A percentile compares a stretch with the other conserved stretches of the same genome.
phyloP scores from a whole-genome alignment of 2,113 vertebrate genomes.

The Anhinga rufa region DNA sequence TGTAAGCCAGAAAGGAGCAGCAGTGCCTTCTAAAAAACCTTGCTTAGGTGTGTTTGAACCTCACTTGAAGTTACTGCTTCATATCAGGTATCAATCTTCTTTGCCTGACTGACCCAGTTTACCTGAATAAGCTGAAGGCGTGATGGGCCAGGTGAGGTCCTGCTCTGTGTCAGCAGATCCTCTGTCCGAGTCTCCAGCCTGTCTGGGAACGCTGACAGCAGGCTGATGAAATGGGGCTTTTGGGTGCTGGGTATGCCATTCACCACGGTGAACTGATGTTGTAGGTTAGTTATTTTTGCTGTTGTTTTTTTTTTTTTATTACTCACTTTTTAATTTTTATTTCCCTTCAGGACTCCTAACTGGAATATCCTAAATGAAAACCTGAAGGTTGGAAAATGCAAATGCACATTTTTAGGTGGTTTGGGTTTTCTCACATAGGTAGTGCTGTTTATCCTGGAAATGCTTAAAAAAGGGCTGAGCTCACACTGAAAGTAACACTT shows the following conservation, averaged over 20 bases:
- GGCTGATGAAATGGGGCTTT: too few relatives aligned
- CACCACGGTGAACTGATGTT: neutral
- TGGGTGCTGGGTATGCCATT: too few relatives aligned
- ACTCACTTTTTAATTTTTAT: neutral
- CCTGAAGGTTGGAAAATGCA: neutral
- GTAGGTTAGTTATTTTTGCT: too few relatives aligned
- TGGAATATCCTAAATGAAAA: neutral
- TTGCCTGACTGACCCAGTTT: neutral
- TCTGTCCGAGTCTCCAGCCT: neutral
- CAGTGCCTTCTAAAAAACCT: neutral
- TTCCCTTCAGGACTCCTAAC: neutral
- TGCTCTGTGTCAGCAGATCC: neutral
- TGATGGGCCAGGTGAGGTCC: neutral
- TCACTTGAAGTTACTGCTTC: neutral
- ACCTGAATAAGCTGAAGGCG: accelerated
- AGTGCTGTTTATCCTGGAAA: neutral
- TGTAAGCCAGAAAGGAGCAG: neutral
- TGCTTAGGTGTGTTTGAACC: neutral
- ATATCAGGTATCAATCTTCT: accelerated
- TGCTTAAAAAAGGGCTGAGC: neutral
- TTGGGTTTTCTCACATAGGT: accelerated
- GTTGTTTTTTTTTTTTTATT: neutral
- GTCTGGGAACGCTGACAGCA: neutral
- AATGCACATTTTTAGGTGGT: accelerated
- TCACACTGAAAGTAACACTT: accelerated